Conservation (phyloP, 2,888 invertebrate genomes). For the Caenorhabditis sulstoni region DNA sequence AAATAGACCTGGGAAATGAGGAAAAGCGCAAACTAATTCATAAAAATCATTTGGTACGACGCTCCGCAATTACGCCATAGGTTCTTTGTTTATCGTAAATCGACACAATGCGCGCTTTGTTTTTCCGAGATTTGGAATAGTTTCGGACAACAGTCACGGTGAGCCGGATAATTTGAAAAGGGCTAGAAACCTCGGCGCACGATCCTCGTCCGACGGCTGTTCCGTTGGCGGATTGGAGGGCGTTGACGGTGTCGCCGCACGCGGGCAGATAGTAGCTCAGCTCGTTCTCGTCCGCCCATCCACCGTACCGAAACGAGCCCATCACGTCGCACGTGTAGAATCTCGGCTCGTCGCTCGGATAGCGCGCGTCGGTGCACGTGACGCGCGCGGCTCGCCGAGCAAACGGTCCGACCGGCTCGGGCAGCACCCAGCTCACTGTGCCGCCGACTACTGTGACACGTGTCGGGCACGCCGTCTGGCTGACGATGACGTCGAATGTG, state of each 20-base stretch:
- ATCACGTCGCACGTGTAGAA: constrained; percentile 55
- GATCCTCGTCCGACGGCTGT: constrained; percentile 41
- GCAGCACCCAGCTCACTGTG: not conserved
- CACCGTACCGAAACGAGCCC: constrained; percentile 42
- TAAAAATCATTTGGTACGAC: no score
- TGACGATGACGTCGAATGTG: constrained; percentile 51
- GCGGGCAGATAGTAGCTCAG: constrained; percentile 36
- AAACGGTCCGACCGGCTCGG: constrained; percentile 3
- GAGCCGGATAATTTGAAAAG: no score
- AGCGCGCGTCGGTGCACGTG: constrained; percentile 26
- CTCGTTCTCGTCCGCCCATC: constrained; percentile 11
- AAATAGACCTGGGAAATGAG: no score
- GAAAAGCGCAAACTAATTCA: no score
- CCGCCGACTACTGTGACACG: constrained; percentile 15
- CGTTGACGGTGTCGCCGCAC: constrained; percentile 35
- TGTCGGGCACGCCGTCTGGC: constrained; percentile 33
- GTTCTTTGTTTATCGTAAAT: no score
- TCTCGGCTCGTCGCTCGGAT: constrained; percentile 22
- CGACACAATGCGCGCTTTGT: no score
- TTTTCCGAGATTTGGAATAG: no score
- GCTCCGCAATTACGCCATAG: no score
- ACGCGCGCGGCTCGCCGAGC: constrained; percentile 2
- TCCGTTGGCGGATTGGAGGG: constrained; percentile 42
- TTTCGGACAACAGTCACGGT: no score
- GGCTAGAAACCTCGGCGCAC: constrained; percentile 21